These are phyloP conservation scores for Temnothorax rugatulus DNA, from an alignment of 2,888 invertebrate species.

Conservation along the genomic window DNA sequence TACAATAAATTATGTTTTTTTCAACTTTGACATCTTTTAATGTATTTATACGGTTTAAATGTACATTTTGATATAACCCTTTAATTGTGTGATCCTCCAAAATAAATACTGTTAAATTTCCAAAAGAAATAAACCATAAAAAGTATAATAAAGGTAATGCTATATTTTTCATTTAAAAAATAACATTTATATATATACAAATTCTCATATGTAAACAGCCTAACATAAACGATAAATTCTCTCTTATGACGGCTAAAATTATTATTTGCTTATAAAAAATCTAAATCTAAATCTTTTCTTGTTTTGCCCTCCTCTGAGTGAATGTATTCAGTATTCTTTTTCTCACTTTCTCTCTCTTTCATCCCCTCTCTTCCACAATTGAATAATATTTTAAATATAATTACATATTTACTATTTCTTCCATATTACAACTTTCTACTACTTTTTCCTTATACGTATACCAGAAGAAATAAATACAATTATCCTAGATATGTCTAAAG, in stretches of 20 bases:
- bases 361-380: background rate
- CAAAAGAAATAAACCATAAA: background rate
- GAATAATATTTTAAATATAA: background rate
- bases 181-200: background rate
- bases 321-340: background rate
- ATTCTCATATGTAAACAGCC: conserved; percentile 1
- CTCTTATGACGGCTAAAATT: background rate
- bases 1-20: background rate
- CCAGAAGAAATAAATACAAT: background rate
- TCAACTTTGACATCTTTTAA: background rate
- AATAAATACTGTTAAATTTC: background rate
- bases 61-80: background rate
- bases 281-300: too few relatives aligned
- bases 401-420: background rate
- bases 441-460: background rate
- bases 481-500: background rate
- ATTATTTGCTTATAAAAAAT: background rate
- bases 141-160: conserved; percentile 6
- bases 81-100: background rate
- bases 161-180: conserved; percentile 15
- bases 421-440: background rate
- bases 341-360: background rate
- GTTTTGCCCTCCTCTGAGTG: background rate
- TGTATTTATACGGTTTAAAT: background rate
- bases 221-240: background rate